Percentiles rank a stretch among this genome's conserved stretches.
Conservation (phyloP, 2,888 invertebrate genomes). For the Agonopterix heracliana region DNA sequence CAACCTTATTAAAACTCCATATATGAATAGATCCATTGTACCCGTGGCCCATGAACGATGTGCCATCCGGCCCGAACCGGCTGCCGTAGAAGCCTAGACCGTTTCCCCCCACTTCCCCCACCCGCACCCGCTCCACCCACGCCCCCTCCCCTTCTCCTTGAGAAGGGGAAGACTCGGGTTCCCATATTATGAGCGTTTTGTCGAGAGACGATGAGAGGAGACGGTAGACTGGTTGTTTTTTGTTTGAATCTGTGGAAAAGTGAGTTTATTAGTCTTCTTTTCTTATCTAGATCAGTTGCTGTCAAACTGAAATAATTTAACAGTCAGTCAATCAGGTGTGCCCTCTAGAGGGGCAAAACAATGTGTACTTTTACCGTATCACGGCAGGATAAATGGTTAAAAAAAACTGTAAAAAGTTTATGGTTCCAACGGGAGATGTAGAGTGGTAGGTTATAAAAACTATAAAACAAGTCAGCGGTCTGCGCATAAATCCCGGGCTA, state of each 20-base stretch:
- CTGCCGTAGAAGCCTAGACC: constrained; percentile 96
- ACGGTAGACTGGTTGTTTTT: constrained; percentile 45
- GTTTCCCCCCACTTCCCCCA: constrained; percentile 96
- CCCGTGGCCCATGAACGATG: constrained; percentile 88
- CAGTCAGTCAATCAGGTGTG: no score
- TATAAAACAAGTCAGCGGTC: no score
- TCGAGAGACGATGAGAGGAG: constrained; percentile 94
- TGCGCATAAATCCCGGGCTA: no score
- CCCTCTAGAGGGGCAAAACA: no score
- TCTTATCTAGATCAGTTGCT: no score
- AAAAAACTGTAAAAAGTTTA: no score
- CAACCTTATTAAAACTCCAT: constrained; percentile 79
- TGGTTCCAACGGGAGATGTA: no score
- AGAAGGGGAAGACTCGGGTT: constrained; percentile 55
- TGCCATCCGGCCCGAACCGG: constrained; percentile 82
- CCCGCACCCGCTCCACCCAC: constrained; percentile 89
- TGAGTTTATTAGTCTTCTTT: no score
- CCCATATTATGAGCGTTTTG: constrained; percentile 95
- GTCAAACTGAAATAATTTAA: no score
- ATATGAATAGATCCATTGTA: constrained; percentile 95
- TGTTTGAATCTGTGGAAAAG: constrained; percentile 13
- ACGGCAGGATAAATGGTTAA: no score
- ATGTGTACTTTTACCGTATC: no score
- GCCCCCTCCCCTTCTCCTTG: constrained; percentile 50
- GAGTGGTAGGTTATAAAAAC: no score